Evolutionary conservation across 2,113 vertebrate genomes (phyloP), one percentile per base, ranked within the genome.

Genomic region (Cranoglanis bouderius): DNA sequence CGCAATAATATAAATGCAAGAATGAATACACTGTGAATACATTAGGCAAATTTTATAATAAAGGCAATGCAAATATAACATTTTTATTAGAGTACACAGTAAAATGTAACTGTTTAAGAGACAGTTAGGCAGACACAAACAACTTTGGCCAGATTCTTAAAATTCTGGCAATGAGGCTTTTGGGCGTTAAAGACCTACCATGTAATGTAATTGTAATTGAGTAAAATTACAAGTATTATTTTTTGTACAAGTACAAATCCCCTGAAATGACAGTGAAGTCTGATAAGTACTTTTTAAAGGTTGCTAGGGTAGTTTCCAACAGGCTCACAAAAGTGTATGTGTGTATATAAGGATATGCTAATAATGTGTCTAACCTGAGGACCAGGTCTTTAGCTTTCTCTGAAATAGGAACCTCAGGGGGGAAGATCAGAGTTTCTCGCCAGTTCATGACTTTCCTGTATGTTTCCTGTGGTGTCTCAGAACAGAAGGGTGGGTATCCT

Each of bases 371-470:
- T 51, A 75, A 97, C 97, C 96, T 97, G 90, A 98, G 94, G 95
- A 99, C 99, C 93, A 99, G 94, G 90, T 98, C 98, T 95, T 99
- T 99, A 84, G 98, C 96, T 93, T 97, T 97, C 93, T 99, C 98
- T 1, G 98, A 99, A 92, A 99, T 98, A 75, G 98, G 98, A 77
- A 99, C 98, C 93, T 99, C 98, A 21, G 98, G 98, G 32, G 98
- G 98, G 94, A 99, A 99, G 40, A 97, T 96, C 38, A 99, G 94
- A 0, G 98, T 99, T 94, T 99, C 98, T 94, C 98, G 98, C 98
- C 98, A 99, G 95, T 98, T 99, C 98, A 99, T 99, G 88, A 99
- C 98, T 94, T 99, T 99, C 91, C 98, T 96, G 75, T 99, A 99
- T 0, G 98, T 99, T 94, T 99, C 98, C 90, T 99, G 98, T 0